A percentile compares a stretch with the other conserved stretches of the same genome.
These are phyloP conservation scores for Propithecus deckenii DNA, from an alignment of 2,797 vertebrate genomes.

Conservation along the genomic window DNA sequence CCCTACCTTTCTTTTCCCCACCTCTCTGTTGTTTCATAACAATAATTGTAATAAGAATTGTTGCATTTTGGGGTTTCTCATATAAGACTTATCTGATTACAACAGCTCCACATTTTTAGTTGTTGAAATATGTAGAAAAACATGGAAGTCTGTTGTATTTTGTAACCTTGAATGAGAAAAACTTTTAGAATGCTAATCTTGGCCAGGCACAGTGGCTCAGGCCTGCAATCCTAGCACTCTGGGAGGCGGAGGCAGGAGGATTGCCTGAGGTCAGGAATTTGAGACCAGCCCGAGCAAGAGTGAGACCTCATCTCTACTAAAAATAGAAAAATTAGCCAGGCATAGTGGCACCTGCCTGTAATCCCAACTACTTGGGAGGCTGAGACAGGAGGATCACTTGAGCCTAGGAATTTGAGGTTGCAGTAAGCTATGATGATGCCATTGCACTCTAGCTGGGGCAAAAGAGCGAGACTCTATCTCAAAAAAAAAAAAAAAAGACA, in stretches of 20 bases:
- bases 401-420: neutral
- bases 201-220: neutral
- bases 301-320: neutral
- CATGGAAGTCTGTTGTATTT: neutral
- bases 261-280: neutral
- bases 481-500: neutral
- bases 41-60: slow-evolving; percentile 55
- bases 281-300: neutral
- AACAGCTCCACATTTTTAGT: slow-evolving; percentile 25
- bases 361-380: neutral
- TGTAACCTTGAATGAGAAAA: slow-evolving; percentile 38
- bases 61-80: slow-evolving; percentile 46
- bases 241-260: neutral
- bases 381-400: neutral
- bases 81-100: neutral
- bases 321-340: neutral
- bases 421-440: neutral
- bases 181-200: neutral
- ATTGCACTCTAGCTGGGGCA: neutral
- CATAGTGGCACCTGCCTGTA: neutral
- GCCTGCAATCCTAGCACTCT: neutral
- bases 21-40: slow-evolving; percentile 26
- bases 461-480: neutral
- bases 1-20: neutral
- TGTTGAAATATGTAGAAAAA: slow-evolving; percentile 46